phyloP scores from a whole-genome alignment of 2,888 invertebrate genomes.

The Drosophila demipolita region DNA sequence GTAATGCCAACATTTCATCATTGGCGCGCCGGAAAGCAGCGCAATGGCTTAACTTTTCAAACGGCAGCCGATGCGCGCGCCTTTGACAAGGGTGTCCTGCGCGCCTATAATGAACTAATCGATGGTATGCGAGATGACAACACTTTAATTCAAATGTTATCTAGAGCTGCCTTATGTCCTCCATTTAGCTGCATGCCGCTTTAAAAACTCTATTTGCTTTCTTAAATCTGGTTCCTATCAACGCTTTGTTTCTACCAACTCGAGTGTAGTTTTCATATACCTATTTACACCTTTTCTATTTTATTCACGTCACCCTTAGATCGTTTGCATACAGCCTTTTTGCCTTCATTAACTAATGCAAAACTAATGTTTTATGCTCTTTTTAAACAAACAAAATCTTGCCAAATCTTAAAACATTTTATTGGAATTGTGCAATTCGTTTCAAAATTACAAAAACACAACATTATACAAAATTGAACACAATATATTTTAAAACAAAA shows the following conservation, averaged over 20 bases:
- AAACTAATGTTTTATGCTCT: constrained; percentile 70
- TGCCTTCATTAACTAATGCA: constrained; percentile 68
- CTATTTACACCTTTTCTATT: constrained; percentile 11
- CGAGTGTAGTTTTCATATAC: constrained; percentile 9
- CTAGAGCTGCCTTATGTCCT: not conserved
- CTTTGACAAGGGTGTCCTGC: constrained; percentile 96
- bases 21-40: constrained; percentile 97
- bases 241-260: constrained; percentile 27
- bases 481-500: constrained; percentile 55
- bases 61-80: constrained; percentile 97
- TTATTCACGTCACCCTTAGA: constrained; percentile 20
- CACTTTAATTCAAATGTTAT: not conserved
- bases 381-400: constrained; percentile 41
- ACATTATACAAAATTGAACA: constrained; percentile 50
- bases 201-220: constrained; percentile 11
- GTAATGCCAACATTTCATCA: constrained; percentile 99
- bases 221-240: constrained; percentile 18
- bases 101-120: constrained; percentile 94
- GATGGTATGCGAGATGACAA: constrained; percentile 89
- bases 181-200: constrained; percentile 53
- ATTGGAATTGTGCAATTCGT: constrained; percentile 73
- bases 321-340: constrained; percentile 50
- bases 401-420: constrained; percentile 52
- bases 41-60: constrained; percentile 98
- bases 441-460: constrained; percentile 52